Base-by-base conservation (phyloP, 2,113 vertebrate genomes). In the Synchiropus splendidus region DNA sequence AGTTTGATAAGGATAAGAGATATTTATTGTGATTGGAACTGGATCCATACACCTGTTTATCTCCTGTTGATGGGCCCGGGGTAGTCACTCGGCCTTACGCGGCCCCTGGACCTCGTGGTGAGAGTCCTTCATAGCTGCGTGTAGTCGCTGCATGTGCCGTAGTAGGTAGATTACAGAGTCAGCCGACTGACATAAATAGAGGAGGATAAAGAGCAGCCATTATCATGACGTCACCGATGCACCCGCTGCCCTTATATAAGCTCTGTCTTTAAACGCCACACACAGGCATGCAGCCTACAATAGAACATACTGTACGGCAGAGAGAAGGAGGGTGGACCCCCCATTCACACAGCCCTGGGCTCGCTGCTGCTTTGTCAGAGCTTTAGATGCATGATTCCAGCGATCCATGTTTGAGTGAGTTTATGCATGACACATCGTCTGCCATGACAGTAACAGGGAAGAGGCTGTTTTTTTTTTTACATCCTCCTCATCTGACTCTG, bases 201-300 rank as follows among this genome's bases (percentile, higher is more conserved):
- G 43, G 46, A 51, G 51, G 67, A 64, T 69, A 58, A 71, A 72
- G 54, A 64, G 68, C 57, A 53, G 42, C 44, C 44, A 30, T 49
- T 61, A 45, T 46, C 55, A 59, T 73, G 56, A 70, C 36, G 53
- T 73, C 70, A 64, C 57, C 64, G 59, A 74, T 76, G 45, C 62
- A 68, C 64, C 35, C 48, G n/a, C 5, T 40, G 51, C 30, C 44
- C 74, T 78, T 76, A 73, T 64, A 45, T 75, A 74, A 79, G 58
- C 44, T 42, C 45, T 39, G 47, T 54, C 60, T 65, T 63, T 54
- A 49, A 67, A 56, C 48, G 16, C 45, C 55, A 58, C 38, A 40
- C 62, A 27, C 51, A 38, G 37, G 49, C 36, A 39, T 60, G 70
- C 45, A 62, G 47, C 64, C 60, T 58, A 58, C 62, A 46, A 36